Evolutionary conservation across 2,113 vertebrate species (phyloP).

Genomic region (Lamprotornis superbus): DNA sequence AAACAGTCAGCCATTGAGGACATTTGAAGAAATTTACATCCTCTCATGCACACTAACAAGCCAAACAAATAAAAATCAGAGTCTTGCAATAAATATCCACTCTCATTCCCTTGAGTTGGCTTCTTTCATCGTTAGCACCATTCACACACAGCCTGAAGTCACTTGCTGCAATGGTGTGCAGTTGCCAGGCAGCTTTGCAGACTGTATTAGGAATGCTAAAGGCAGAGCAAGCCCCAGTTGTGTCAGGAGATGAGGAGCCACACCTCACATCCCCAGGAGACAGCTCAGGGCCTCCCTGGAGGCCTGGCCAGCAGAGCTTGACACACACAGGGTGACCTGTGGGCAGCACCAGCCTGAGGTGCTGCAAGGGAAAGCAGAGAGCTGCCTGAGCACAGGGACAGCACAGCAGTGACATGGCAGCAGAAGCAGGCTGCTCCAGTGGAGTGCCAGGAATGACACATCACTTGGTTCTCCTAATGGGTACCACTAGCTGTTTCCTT

Average conservation of each 20-base stretch:
- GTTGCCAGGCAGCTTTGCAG: neutral
- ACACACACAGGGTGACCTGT: neutral
- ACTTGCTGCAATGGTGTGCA: neutral
- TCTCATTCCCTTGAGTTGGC: neutral
- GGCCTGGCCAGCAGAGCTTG: neutral
- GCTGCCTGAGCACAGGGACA: neutral
- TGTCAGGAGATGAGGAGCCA: neutral
- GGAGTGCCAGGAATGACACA: neutral
- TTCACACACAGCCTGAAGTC: neutral
- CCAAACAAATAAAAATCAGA: neutral
- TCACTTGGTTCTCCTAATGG: neutral
- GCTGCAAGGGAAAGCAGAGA: neutral
- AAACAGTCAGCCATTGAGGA: neutral
- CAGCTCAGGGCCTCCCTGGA: neutral
- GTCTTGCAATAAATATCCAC: neutral
- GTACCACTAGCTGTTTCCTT: neutral
- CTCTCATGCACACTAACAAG: neutral
- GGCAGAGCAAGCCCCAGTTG: neutral
- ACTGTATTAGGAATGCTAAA: neutral
- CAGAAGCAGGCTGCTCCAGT: accelerated
- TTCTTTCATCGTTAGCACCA: neutral
- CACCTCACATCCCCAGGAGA: neutral
- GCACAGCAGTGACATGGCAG: neutral
- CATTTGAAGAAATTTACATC: neutral
- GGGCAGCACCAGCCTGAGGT: neutral